Percentiles rank a stretch among this genome's conserved stretches.
Evolutionary conservation across 2,888 invertebrate species (phyloP).

Genomic region (Parapristionchus giblindavisi): DNA sequence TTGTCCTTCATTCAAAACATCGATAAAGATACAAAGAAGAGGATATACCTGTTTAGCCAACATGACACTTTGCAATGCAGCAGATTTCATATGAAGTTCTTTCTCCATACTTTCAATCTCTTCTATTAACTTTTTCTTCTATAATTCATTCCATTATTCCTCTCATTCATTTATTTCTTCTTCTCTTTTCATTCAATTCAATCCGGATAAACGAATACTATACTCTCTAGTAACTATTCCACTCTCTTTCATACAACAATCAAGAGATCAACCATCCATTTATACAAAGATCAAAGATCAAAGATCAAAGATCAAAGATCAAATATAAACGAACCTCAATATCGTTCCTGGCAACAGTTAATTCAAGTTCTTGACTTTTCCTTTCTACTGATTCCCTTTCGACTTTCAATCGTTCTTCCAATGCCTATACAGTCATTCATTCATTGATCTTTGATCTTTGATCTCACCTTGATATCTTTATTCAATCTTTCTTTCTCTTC

Average conservation of each 20-base stretch:
- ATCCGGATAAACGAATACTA: too few species aligned
- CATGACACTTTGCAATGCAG: constrained; percentile 60
- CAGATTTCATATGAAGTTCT: constrained; percentile 59
- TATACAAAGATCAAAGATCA: too few species aligned
- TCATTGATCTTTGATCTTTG: neutral
- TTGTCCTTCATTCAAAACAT: neutral
- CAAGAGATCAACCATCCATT: neutral
- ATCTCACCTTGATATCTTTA: constrained; percentile 22
- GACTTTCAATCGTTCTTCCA: constrained; percentile 3
- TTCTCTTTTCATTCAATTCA: too few species aligned
- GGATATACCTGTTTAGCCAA: constrained; percentile 57
- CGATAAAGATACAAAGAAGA: neutral
- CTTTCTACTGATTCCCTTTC: constrained; percentile 14
- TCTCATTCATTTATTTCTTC: too few species aligned
- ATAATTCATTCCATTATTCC: constrained; percentile 37
- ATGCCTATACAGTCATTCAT: neutral
- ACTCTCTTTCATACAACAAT: too few species aligned
- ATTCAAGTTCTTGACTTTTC: constrained; percentile 39
- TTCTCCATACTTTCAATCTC: constrained; percentile 54
- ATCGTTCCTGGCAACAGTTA: constrained; percentile 41
- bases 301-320: too few species aligned
- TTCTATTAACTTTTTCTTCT: constrained; percentile 47
- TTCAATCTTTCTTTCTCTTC: constrained; percentile 41
- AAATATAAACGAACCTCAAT: constrained; percentile 34
- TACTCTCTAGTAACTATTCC: too few species aligned